A percentile compares a stretch with the other conserved stretches of the same genome.
phyloP scores from a whole-genome alignment of 2,113 vertebrate genomes.

The Pomatorhinus ruficollis region DNA sequence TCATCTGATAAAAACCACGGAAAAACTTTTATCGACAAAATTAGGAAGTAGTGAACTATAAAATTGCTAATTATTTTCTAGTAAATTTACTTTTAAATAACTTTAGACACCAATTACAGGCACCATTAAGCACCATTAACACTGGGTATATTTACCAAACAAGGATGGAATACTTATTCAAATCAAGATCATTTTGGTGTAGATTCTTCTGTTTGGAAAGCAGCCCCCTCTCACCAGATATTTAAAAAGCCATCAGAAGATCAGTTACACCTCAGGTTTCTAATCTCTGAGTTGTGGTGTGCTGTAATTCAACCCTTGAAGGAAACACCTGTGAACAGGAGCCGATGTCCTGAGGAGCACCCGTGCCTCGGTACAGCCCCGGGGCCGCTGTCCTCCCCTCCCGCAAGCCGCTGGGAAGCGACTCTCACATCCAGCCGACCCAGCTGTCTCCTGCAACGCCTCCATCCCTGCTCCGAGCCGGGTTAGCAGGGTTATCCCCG shows the following conservation, averaged over 20 bases:
- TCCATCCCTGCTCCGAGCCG: background rate
- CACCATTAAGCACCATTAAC: constrained; percentile 78
- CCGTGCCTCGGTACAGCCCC: fast-evolving
- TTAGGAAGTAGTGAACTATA: constrained; percentile 81
- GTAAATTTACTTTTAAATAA: constrained; percentile 86
- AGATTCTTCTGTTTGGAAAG: background rate
- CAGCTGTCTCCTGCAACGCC: fast-evolving
- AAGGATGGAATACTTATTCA: constrained; percentile 48
- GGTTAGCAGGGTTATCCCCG: background rate
- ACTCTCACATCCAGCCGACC: fast-evolving
- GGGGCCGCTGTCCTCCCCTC: fast-evolving
- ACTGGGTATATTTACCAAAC: constrained; percentile 75
- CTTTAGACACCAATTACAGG: constrained; percentile 83
- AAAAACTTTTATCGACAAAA: constrained; percentile 73
- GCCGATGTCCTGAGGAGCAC: fast-evolving
- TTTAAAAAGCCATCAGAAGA: background rate
- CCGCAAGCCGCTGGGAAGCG: fast-evolving
- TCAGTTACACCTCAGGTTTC: background rate
- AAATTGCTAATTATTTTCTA: constrained; percentile 87
- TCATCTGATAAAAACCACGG: constrained; percentile 61
- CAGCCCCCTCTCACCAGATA: background rate
- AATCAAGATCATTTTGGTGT: constrained; percentile 20
- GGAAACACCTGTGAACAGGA: background rate
- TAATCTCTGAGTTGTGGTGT: background rate
- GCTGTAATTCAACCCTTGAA: background rate